Conservation (phyloP, 2,113 vertebrate genomes). For the Microcebus griseorufus region DNA sequence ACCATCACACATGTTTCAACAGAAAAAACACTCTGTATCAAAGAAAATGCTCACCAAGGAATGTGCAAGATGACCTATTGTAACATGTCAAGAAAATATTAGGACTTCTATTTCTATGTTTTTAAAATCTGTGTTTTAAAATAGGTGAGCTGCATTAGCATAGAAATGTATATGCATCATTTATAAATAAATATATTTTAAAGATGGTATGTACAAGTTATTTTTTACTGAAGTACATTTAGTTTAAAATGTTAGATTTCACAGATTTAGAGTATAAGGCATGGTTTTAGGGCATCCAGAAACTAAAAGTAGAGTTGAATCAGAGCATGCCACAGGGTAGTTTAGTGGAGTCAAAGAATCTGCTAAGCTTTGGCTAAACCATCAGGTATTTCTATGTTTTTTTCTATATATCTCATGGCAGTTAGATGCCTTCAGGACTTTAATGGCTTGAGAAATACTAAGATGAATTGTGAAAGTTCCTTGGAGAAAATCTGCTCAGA, state of each 20-base stretch:
- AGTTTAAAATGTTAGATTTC: not conserved
- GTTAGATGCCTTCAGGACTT: not conserved
- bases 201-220: not conserved
- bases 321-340: not conserved
- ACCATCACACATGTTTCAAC: not conserved
- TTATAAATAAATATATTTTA: conserved; percentile 15
- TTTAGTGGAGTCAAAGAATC: not conserved
- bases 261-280: not conserved
- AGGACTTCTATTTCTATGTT: not conserved
- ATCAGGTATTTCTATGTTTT: not conserved
- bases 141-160: not conserved
- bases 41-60: not conserved
- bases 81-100: not conserved
- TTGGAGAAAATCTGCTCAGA: not conserved
- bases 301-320: not conserved
- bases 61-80: not conserved
- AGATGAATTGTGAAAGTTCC: conserved; percentile 8
- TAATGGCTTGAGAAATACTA: not conserved
- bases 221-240: not conserved
- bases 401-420: not conserved
- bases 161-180: not conserved
- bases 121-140: not conserved
- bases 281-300: not conserved
- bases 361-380: not conserved
- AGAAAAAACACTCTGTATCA: not conserved